Base-by-base conservation (phyloP, 1,140 invertebrate genomes). In the Ceratitis capitata region DNA sequence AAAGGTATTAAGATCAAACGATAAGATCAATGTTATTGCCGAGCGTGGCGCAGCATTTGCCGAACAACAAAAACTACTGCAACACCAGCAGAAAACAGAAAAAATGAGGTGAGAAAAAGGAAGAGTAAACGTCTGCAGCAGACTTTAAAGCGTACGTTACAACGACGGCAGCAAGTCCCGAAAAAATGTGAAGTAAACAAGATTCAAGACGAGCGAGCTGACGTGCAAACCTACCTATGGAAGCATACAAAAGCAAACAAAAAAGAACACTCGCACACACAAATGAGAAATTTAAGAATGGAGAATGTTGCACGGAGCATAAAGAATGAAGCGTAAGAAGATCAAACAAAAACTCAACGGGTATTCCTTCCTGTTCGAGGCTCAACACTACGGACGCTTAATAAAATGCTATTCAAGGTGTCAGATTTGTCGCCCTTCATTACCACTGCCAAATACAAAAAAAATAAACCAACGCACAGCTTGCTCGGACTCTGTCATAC, bases 281-380 rank as follows among this genome's bases (percentile, higher is more conserved):
- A 78, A 45, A 45, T 78, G n/a, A 45, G 45, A 26, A 10, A 39
- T 78, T 78, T 23, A 78, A 45, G 69, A 45, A 45, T 78, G 19
- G 69, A 45, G 39, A 42, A 42, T 35, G 61, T 12, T 9, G 32
- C 12, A 69, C 12, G 61, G 19, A 32, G 6, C 3, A 35, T 39
- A 39, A 78, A 78, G 39, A 78, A 78, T 78, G n/a, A 45, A 45
- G 42, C 45, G 23, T 78, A 45, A 42, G n/a, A n/a, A n/a, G n/a
- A 78, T 49, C 82, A 53, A 83, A 83, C 47, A 83, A 83, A 83
- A 83, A 83, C 82, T 29, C 82, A 19, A 39, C 32, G 56, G 51
- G 97, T 97, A 91, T 98, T 98, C 0, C 97, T 97, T 89, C 97
- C 89, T 98, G 97, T 23, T 92, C 78, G 95, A 93, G 92, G 98